These are phyloP conservation scores for Acanthosepion esculentum DNA, from an alignment of 2,888 invertebrate genomes.

Conservation along the genomic window DNA sequence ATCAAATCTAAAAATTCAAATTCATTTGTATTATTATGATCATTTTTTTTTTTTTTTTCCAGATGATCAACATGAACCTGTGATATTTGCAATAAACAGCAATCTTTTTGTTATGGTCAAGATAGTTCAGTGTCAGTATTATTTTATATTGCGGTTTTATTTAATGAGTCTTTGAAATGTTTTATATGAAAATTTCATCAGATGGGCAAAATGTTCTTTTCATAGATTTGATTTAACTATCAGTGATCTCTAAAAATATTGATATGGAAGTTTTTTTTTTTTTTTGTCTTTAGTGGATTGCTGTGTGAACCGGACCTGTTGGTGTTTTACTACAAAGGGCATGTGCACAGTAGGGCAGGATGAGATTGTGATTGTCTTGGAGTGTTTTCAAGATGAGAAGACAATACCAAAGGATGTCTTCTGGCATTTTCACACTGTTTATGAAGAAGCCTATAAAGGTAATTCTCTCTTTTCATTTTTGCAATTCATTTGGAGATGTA, in stretches of 20 bases:
- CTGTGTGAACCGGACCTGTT: conserved; percentile 75
- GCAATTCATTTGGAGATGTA: no score
- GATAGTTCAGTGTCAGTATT: conserved; percentile 83
- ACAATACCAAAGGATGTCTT: conserved; percentile 82
- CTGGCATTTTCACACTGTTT: conserved; percentile 83
- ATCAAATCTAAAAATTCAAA: background rate
- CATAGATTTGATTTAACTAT: no score
- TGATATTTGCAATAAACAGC: conserved; percentile 84
- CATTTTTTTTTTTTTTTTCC: conserved; percentile 53
- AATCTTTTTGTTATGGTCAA: conserved; percentile 85
- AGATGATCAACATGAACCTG: conserved; percentile 76
- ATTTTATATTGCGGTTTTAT: background rate
- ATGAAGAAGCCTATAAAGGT: conserved; percentile 78
- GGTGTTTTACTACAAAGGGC: conserved; percentile 86
- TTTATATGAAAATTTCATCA: no score
- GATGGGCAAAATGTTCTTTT: no score
- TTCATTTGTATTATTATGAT: no score
- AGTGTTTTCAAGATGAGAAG: conserved; percentile 79
- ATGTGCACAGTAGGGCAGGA: conserved; percentile 88
- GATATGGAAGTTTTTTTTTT: background rate
- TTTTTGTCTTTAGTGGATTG: conserved; percentile 81
- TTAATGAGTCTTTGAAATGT: background rate
- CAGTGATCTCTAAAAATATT: background rate
- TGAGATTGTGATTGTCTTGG: conserved; percentile 85
- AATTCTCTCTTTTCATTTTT: background rate